Base-by-base conservation (phyloP, 92 coral and sea anemone species). In the Siderastrea siderea region DNA sequence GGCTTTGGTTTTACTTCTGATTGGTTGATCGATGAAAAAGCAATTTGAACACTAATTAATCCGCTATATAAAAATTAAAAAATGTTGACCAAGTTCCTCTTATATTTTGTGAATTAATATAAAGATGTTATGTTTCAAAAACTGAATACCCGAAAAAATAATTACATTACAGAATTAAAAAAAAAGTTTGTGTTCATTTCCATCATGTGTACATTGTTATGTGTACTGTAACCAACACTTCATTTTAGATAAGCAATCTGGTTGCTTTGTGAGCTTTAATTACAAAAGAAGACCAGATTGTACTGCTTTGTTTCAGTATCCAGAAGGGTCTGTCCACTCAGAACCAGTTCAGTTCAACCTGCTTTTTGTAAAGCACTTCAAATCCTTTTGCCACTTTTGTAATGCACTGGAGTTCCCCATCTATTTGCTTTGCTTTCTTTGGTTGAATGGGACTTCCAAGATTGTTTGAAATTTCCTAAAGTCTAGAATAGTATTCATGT, bases 321-420 rank as follows among this genome's bases (percentile, higher is more conserved):
- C 52, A 70, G 43, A 52, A 52, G 71, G n/a, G 72, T 63, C 14
- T 81, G 86, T 52, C 44, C 59, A 13, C 52, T 77, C 47, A 78
- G 71, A 77, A 78, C 84, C 78, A 86, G 61, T 86, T 86, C 68
- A 86, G 78, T 78, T 77, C 84, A 55, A 78, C 84, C 63, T 86
- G 90, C 61, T 86, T 86, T 60, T 86, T 86, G 90, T 86, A 77
- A 86, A 86, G 90, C 38, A 84, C 78, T 78, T 86, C 84, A 77
- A 78, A 78, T 16, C 84, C 84, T 66, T 38, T 78, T 44, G 84
- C 90, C 66, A 58, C 55, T 54, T 15, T 86, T 84, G 52, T 86
- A 5, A 78, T 78, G 77, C 82, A 48, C 77, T 77, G 84, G 6
- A 77, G 69, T 68, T 86, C 78, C 48, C 84, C 85, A 54, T 84